Conservation (phyloP, 2,888 invertebrate genomes). For the Pollenia labialis region DNA sequence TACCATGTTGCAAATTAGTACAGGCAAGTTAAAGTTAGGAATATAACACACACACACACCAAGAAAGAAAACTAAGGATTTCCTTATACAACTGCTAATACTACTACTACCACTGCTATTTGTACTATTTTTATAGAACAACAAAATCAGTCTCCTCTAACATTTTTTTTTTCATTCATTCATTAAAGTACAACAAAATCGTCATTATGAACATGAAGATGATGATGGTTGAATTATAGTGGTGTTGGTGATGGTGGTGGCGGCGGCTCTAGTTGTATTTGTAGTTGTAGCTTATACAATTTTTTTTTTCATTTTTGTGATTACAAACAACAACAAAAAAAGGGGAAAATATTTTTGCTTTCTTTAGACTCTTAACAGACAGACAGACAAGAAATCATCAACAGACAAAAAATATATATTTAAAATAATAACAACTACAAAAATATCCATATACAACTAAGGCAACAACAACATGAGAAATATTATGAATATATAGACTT, state of each 20-base stretch:
- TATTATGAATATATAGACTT: constrained; percentile 66
- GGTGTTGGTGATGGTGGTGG: constrained; percentile 31
- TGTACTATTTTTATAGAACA: constrained; percentile 46
- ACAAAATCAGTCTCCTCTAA: constrained; percentile 63
- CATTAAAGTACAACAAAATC: constrained; percentile 68
- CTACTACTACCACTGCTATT: constrained; percentile 39
- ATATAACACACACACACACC: neutral
- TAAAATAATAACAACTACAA: constrained; percentile 19
- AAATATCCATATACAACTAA: constrained; percentile 21
- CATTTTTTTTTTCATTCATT: constrained; percentile 68
- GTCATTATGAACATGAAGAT: constrained; percentile 19
- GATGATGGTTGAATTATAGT: constrained; percentile 34
- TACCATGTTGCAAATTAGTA: constrained; percentile 70
- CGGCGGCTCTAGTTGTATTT: constrained; percentile 46
- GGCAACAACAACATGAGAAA: constrained; percentile 46
- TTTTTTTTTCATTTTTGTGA: constrained; percentile 37
- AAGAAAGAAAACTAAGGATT: constrained; percentile 52
- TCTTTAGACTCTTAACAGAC: constrained; percentile 71
- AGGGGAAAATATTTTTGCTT: constrained; percentile 71
- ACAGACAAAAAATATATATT: constrained; percentile 65
- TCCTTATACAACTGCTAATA: constrained; percentile 38
- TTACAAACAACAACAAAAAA: constrained; percentile 58
- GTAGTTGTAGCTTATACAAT: constrained; percentile 55
- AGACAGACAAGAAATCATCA: constrained; percentile 62
- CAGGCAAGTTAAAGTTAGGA: constrained; percentile 50